Conservation (phyloP, 2,888 invertebrate species). For the Erpobdella octoculata region DNA sequence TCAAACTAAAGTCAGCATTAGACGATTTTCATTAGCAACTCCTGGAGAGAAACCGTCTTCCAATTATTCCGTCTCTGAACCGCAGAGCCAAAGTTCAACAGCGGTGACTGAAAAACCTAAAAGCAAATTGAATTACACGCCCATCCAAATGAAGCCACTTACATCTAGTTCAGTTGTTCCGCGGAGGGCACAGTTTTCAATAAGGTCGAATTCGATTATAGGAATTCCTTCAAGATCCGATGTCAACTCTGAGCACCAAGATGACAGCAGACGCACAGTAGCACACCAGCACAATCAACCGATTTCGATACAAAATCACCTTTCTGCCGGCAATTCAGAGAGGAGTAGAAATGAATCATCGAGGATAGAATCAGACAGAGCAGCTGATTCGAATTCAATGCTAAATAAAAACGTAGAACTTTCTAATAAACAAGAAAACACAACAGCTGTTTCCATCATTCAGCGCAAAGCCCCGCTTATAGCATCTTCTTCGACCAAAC, state of each 20-base stretch:
- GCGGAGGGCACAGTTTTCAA: neutral
- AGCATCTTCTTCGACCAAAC: neutral
- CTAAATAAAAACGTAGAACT: neutral
- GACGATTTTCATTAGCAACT: constrained; percentile 8
- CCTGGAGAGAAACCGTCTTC: neutral
- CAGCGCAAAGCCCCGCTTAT: neutral
- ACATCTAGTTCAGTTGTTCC: neutral
- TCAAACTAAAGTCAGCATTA: constrained; percentile 14
- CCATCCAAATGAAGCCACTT: neutral
- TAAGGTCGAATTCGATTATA: neutral
- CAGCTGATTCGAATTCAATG: neutral
- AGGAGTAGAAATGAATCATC: no score
- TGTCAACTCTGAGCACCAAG: neutral
- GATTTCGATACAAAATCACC: no score
- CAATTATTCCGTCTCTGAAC: no score
- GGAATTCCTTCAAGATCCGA: neutral
- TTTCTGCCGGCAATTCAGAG: neutral
- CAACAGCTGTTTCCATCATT: neutral
- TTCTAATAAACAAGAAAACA: neutral
- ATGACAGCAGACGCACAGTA: no score
- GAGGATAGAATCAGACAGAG: neutral
- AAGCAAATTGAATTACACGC: neutral
- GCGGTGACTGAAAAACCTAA: neutral
- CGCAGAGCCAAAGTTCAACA: no score
- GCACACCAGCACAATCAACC: no score